Evolutionary conservation across 1,140 invertebrate genomes (phyloP).

Genomic region (Pseudoatta argentina): DNA sequence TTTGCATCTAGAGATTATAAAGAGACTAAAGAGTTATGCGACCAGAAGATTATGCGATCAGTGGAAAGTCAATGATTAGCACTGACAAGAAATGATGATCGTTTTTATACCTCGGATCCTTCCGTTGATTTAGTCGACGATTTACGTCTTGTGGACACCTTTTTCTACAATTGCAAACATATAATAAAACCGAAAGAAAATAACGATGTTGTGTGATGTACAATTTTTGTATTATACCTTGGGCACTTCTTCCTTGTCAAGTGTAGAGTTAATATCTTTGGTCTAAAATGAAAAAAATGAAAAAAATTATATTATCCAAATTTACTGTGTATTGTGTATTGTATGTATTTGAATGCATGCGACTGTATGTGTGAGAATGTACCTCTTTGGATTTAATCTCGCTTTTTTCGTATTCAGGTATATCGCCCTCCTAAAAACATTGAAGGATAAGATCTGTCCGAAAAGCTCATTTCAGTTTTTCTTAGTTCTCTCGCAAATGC

Average conservation of each 20-base stretch:
- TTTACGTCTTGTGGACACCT: constrained; percentile 53
- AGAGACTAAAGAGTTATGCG: not conserved
- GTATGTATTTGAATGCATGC: not conserved
- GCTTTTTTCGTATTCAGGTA: constrained; percentile 48
- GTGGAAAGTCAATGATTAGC: constrained; percentile 35
- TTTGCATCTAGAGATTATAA: not conserved
- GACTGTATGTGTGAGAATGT: constrained; percentile 24
- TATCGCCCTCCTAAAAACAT: constrained; percentile 52
- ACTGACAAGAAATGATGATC: constrained; percentile 40
- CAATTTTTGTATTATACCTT: constrained; percentile 62
- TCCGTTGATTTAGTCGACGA: constrained; percentile 64
- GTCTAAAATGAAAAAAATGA: constrained; percentile 66
- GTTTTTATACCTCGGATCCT: constrained; percentile 63
- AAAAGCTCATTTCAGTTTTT: not conserved
- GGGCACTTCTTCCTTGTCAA: constrained; percentile 60
- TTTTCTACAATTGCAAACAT: constrained; percentile 65
- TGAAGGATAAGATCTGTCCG: constrained; percentile 6
- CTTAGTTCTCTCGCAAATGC: not conserved
- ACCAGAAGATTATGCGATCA: constrained; percentile 23
- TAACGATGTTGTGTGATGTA: not conserved
- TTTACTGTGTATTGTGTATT: not conserved
- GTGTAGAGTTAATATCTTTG: constrained; percentile 56
- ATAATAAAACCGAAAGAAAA: constrained; percentile 11
- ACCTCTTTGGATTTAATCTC: constrained; percentile 56
- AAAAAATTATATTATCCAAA: constrained; percentile 19